Evolutionary conservation across 2,113 vertebrate genomes (phyloP), one percentile per base, ranked within the genome.

Genomic region (Phaethon lepturus): DNA sequence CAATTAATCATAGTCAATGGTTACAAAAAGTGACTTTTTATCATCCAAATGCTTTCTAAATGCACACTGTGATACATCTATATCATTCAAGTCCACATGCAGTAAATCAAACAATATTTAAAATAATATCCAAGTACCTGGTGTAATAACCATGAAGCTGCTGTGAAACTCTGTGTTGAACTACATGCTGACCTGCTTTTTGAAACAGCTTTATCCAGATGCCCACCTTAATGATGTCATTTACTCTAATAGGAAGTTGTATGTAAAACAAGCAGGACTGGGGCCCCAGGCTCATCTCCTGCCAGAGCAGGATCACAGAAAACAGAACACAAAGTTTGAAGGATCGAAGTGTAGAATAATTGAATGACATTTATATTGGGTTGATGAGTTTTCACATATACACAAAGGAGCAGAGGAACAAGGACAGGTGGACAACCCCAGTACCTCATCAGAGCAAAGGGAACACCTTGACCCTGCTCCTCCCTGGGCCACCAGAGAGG

Each of bases 1-100:
- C 64, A 92, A 97, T 97, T 96, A 92, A 96, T 97, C 97, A 97
- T n/a, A 91, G 67, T 94, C 82, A 69, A 62, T 53, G 80, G 49
- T 66, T 77, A 71, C 1, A 18, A 92, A 53, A 92, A 76, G 58
- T 29, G 76, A 95, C 77, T 42, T 86, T 84, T 93, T 84, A 45
- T 68, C 62, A 85, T 87, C 73, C 4, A 3, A 67, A 2, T 24
- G 69, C 58, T 84, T 63, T 79, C 29, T 44, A 52, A 86, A 74
- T 31, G 64, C 58, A 67, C 33, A 7, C 44, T 11, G 31, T 38
- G 83, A 47, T 28, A 55, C 35, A 78, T 45, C 64, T 91, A 10
- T 5, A 79, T 47, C 5, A 1, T 64, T 66, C 83, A 58, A 25
- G 58, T 17, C 73, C 87, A 67, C 5, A 6, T 47, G 53, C 76